Base-by-base conservation (phyloP, 2,888 invertebrate species). In the Acanthosepion lycidas region DNA sequence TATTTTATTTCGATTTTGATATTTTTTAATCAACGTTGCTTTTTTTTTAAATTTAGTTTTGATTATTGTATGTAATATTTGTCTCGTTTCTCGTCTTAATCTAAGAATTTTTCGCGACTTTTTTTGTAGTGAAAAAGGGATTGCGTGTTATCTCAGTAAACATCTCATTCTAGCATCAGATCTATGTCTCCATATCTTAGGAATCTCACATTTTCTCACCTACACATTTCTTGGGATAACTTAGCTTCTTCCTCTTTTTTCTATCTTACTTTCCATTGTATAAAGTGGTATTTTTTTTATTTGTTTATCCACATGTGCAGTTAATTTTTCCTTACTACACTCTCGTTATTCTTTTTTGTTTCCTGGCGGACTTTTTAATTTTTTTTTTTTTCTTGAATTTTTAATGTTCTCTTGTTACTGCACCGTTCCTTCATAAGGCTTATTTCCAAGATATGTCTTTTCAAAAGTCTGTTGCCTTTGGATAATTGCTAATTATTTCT, bases 161-260 rank as follows among this genome's bases (percentile, higher is more conserved):
- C 12, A 78, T 78, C 78, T 78, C 78, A 78, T 78, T 78, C n/a
- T 33, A 15, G 33, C 78, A 78, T 78, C n/a, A 18, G 78, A 78
- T 78, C n/a, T 78, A 78, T 15, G 78, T 78, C 78, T n/a, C 78
- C 78, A 33, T 78, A 78, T 78, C 78, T 78, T n/a, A n/a, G 33
- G 78, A 78, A 78, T 78, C 78, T n/a, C n/a, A n/a, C 78, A 78
- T 78, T 78, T 78, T 78, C n/a, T 78, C 78, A 78, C 78, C 78
- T n/a, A 78, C 3, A n/a, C 8, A 12, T 78, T 78, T n/a, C 59
- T 78, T 78, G n/a, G n/a, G 2, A 78, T 15, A n/a, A 33, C 9
- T 78, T 33, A 78, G 78, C 12, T 33, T 78, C n/a, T 33, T 33
- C 78, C 33, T 78, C 3, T 78, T 78, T 9, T 78, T 33, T 20